These are phyloP conservation scores for Griposia aprilina DNA, from an alignment of 2,888 invertebrate genomes.

Conservation along the genomic window DNA sequence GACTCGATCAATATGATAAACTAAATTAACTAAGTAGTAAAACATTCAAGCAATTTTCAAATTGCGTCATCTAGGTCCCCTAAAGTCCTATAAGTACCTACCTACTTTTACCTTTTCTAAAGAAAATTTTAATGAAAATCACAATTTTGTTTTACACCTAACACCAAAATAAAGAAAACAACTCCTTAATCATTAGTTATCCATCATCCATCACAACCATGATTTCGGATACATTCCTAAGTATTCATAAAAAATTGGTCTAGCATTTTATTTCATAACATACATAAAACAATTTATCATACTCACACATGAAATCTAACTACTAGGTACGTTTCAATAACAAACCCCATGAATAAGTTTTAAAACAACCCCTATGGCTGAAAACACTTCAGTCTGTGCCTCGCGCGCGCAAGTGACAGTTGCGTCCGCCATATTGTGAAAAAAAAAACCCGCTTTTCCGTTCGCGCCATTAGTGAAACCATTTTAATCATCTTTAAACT, in stretches of 20 bases:
- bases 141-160: not conserved
- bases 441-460: conserved; percentile 78
- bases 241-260: not conserved
- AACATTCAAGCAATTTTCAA: conserved; percentile 24
- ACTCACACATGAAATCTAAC: conserved; percentile 15
- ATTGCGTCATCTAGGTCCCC: not conserved
- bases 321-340: conserved; percentile 35
- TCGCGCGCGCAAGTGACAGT: conserved; percentile 76
- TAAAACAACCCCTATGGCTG: conserved; percentile 69
- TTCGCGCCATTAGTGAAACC: conserved; percentile 51
- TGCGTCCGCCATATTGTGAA: conserved; percentile 77
- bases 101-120: no score
- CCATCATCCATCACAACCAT: not conserved
- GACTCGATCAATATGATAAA: conserved; percentile 32
- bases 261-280: conserved; percentile 16
- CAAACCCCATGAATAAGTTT: conserved; percentile 63
- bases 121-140: not conserved
- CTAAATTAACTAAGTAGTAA: not conserved
- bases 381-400: conserved; percentile 80
- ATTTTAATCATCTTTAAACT: conserved; percentile 8
- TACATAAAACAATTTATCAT: conserved; percentile 34
- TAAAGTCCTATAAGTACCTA: no score
- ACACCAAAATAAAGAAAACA: not conserved
- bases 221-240: not conserved
- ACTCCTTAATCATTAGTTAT: not conserved